phyloP scores from a whole-genome alignment of 2,797 vertebrate species.

The Melopsittacus undulatus region DNA sequence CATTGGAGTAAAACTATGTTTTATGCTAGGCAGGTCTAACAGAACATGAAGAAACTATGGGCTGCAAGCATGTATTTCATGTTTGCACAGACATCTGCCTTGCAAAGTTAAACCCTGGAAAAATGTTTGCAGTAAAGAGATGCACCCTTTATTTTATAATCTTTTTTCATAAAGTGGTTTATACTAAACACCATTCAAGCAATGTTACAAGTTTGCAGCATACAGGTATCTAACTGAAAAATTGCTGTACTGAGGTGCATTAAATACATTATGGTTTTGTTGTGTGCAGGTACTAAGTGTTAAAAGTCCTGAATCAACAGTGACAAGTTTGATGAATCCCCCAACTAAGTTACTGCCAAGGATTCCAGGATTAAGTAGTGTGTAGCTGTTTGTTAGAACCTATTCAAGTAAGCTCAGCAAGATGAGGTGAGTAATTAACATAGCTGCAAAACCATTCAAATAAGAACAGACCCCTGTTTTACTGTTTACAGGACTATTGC shows the following conservation, averaged over 20 bases:
- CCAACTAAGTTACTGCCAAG: background rate
- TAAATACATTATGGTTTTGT: background rate
- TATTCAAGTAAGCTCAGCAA: background rate
- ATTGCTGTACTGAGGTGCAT: background rate
- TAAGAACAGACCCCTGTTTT: background rate
- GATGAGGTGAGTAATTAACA: background rate
- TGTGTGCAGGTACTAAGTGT: background rate
- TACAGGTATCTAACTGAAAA: background rate
- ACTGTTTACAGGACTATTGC: background rate
- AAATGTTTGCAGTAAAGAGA: background rate
- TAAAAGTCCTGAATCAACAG: background rate
- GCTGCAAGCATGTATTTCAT: background rate
- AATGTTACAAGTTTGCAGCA: background rate
- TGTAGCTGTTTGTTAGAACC: background rate
- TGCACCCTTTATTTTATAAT: background rate
- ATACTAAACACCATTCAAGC: background rate
- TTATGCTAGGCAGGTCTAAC: background rate
- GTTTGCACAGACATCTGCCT: background rate
- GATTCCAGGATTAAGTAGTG: background rate
- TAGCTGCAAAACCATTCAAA: background rate
- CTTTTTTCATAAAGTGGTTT: background rate
- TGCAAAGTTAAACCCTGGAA: background rate
- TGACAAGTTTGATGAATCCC: background rate
- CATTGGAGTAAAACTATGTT: background rate
- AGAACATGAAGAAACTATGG: background rate